Evolutionary conservation across 2,888 invertebrate species (phyloP).

Genomic region (Pterostichus madidus): DNA sequence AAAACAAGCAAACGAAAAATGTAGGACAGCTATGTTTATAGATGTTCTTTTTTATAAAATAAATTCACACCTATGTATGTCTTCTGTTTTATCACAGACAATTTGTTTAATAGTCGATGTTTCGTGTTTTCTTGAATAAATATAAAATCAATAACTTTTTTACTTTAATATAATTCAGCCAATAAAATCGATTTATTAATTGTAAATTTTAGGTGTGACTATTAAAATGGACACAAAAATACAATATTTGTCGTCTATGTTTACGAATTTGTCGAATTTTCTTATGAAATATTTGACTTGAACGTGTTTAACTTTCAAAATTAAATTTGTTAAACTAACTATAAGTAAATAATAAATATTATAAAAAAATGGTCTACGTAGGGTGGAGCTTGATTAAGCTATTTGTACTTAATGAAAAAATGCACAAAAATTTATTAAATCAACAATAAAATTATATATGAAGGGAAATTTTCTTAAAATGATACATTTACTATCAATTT

Average conservation of each 20-base stretch:
- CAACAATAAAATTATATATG: not conserved
- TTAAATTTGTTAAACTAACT: too few relatives aligned
- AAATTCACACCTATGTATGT: slow-evolving; percentile 20
- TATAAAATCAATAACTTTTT: not conserved
- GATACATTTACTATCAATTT: not conserved
- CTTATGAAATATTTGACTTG: not conserved
- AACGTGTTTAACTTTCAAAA: too few relatives aligned
- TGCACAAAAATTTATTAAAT: not conserved
- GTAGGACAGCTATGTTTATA: not conserved
- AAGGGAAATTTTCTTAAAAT: not conserved
- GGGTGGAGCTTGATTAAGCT: not conserved
- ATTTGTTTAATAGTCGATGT: not conserved
- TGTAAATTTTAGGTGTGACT: not conserved
- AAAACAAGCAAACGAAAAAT: not conserved
- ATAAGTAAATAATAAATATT: too few relatives aligned
- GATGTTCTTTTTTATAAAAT: slow-evolving; percentile 9
- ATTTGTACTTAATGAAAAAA: not conserved
- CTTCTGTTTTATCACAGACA: not conserved
- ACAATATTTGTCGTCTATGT: too few relatives aligned
- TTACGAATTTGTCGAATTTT: not conserved
- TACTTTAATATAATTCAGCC: not conserved
- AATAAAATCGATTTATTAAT: not conserved
- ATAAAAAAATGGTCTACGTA: not conserved
- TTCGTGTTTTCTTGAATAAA: not conserved
- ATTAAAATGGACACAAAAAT: too few relatives aligned